A percentile compares a stretch with the other conserved stretches of the same genome.
These are phyloP conservation scores for Heliconius ethilla DNA, from an alignment of 2,888 invertebrate genomes.

Conservation along the genomic window DNA sequence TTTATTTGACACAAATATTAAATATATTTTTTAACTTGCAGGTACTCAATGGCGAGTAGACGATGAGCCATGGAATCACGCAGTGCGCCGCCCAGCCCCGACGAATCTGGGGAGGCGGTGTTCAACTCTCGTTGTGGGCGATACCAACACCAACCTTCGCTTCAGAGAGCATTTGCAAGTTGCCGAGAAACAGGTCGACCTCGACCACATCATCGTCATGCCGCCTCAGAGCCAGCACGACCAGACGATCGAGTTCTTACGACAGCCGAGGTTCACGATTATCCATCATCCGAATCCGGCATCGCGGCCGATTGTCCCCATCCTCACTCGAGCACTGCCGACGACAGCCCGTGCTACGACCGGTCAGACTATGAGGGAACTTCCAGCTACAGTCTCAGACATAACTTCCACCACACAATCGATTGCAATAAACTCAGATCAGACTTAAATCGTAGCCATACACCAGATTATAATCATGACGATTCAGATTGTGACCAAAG, in stretches of 20 bases:
- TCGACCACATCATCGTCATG: conserved; percentile 73
- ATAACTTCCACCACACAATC: conserved; percentile 70
- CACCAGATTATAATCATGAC: conserved; percentile 74
- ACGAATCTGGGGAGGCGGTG: conserved; percentile 83
- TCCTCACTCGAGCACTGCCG: conserved; percentile 73
- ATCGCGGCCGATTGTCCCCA: conserved; percentile 79
- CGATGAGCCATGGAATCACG: conserved; percentile 82
- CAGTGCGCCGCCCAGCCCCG: conserved; percentile 82
- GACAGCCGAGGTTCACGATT: conserved; percentile 78
- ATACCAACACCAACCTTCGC: conserved; percentile 82
- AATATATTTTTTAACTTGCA: conserved; percentile 58
- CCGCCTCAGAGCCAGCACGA: conserved; percentile 73
- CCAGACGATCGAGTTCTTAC: conserved; percentile 77
- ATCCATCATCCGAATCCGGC: conserved; percentile 80
- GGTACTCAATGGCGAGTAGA: conserved; percentile 71
- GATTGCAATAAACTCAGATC: conserved; percentile 72
- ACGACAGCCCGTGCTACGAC: conserved; percentile 76
- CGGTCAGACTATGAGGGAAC: conserved; percentile 76
- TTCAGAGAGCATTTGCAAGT: conserved; percentile 75
- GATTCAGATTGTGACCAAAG: conserved; percentile 69
- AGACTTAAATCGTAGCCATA: conserved; percentile 73
- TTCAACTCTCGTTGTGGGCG: conserved; percentile 89
- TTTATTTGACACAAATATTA: not conserved
- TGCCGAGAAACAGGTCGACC: conserved; percentile 72
- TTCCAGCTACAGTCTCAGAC: conserved; percentile 72